Conservation (phyloP, 2,797 vertebrate genomes). For the Microtus californicus region DNA sequence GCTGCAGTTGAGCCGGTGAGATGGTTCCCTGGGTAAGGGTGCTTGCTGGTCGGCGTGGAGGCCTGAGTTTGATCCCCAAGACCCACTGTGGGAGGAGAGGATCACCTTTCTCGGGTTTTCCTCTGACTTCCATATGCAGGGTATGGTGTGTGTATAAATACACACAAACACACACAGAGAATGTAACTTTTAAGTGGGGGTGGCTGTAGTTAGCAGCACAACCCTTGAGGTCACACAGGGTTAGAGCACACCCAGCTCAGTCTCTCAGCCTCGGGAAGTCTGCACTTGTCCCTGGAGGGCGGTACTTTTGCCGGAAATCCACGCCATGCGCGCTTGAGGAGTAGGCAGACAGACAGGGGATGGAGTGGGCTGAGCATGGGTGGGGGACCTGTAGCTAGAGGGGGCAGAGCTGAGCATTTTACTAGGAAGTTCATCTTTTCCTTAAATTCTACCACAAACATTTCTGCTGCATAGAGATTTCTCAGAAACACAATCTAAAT, state of each 20-base stretch:
- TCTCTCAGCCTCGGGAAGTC: background rate
- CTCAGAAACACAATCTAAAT: background rate
- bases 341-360: background rate
- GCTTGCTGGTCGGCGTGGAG: background rate
- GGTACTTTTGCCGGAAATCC: background rate
- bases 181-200: background rate
- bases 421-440: background rate
- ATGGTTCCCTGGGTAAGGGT: background rate
- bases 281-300: background rate
- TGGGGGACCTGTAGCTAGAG: background rate
- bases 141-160: background rate
- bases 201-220: background rate
- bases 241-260: background rate
- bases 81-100: background rate
- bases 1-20: background rate
- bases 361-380: background rate
- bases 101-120: background rate
- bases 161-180: background rate
- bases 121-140: background rate
- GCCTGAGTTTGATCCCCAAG: background rate
- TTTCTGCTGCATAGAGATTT: background rate
- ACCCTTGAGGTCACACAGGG: background rate
- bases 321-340: background rate
- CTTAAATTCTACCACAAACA: background rate
- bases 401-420: background rate